Evolutionary conservation across 2,113 vertebrate species (phyloP).

Genomic region (Grantiella picta): DNA sequence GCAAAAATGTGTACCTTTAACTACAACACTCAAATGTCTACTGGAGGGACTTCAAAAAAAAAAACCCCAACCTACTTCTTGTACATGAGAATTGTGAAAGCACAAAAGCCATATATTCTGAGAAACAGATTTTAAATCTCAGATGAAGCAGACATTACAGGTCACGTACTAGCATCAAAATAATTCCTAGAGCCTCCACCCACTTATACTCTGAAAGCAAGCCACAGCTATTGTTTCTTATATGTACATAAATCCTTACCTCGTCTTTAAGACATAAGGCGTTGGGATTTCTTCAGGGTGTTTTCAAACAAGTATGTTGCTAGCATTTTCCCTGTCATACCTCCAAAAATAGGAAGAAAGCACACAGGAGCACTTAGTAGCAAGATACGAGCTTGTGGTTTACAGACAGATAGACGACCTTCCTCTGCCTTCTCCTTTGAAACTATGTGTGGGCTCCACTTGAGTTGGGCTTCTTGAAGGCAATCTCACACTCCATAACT

Average conservation of each 20-base stretch:
- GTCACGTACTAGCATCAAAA: neutral
- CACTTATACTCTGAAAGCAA: neutral
- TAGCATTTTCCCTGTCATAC: constrained; percentile 44
- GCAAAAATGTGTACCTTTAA: neutral
- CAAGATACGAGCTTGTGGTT: constrained; percentile 37
- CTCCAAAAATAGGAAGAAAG: constrained; percentile 60
- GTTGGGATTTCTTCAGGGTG: constrained; percentile 28
- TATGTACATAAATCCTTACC: constrained; percentile 22
- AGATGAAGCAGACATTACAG: neutral
- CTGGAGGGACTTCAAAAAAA: neutral
- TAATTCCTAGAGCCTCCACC: neutral
- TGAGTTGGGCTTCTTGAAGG: constrained; percentile 74
- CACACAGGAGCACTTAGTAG: constrained; percentile 58
- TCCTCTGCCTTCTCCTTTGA: constrained; percentile 73
- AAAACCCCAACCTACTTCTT: neutral
- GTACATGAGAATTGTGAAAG: neutral
- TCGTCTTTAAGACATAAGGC: constrained; percentile 68
- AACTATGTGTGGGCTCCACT: constrained; percentile 65
- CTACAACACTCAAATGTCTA: neutral
- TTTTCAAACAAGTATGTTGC: constrained; percentile 72
- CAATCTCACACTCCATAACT: constrained; percentile 69
- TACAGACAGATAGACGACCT: neutral
- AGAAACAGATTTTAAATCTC: neutral
- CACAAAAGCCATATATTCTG: neutral
- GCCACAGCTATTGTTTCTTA: neutral